These are phyloP conservation scores for Crenichthys baileyi DNA, from an alignment of 2,797 vertebrate genomes.

Conservation along the genomic window DNA sequence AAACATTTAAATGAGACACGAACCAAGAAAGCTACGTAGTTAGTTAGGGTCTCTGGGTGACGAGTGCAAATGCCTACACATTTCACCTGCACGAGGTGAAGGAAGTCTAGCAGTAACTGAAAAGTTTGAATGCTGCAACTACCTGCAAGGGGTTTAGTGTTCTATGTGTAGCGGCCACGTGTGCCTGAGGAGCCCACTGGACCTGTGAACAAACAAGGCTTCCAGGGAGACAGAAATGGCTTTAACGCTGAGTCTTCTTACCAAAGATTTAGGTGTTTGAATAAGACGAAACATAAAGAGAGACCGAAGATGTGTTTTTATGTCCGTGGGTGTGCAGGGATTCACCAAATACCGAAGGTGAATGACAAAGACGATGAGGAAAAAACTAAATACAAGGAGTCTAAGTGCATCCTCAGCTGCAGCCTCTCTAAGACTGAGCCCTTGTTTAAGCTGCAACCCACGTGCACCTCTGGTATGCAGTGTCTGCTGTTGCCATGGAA, in stretches of 20 bases:
- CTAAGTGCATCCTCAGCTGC: conserved; percentile 51
- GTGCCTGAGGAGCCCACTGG: conserved; percentile 71
- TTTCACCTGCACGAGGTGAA: conserved; percentile 45
- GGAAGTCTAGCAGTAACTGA: conserved; percentile 7
- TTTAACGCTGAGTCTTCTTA: conserved; percentile 51
- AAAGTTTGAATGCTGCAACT: conserved; percentile 26
- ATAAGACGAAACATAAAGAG: conserved; percentile 12
- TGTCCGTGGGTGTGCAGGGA: conserved; percentile 12
- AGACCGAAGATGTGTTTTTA: conserved; percentile 22
- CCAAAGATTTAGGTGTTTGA: conserved; percentile 43
- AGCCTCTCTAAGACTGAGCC: conserved; percentile 67
- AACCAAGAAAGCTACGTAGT: conserved; percentile 26
- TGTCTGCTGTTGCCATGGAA: conserved; percentile 83
- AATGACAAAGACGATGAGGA: conserved; percentile 17
- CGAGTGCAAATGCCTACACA: conserved; percentile 1
- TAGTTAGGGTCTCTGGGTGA: conserved; percentile 13
- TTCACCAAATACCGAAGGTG: conserved; percentile 36
- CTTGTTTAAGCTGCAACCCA: conserved; percentile 80
- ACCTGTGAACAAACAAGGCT: conserved; percentile 70
- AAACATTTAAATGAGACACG: conserved; percentile 62
- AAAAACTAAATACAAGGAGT: conserved; percentile 28
- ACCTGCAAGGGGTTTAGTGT: conserved; percentile 25
- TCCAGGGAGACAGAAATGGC: conserved; percentile 64
- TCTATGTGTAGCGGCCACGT: conserved; percentile 40
- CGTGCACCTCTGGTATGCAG: conserved; percentile 81